Evolutionary conservation across 2,888 invertebrate genomes (phyloP).

Genomic region (Cheilosia vernalis): DNA sequence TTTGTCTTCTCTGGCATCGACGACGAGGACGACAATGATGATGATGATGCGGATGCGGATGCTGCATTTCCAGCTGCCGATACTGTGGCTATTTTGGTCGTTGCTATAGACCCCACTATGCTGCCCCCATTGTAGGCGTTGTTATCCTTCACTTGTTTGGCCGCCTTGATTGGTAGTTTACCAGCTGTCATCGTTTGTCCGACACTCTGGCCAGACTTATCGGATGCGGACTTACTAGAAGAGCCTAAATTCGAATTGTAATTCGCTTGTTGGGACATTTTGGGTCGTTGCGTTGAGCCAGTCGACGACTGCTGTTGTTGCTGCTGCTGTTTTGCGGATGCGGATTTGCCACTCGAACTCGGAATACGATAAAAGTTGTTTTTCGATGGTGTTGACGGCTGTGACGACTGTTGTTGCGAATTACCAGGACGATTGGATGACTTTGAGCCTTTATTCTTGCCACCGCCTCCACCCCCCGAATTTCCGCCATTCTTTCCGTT

Average conservation of each 20-base stretch:
- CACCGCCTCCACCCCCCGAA: constrained; percentile 73
- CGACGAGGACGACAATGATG: constrained; percentile 44
- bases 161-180: constrained; percentile 81
- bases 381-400: constrained; percentile 76
- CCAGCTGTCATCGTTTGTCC: constrained; percentile 76
- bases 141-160: constrained; percentile 82
- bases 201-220: constrained; percentile 67
- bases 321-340: constrained; percentile 53
- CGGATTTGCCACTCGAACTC: constrained; percentile 71
- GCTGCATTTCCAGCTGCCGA: constrained; percentile 45
- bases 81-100: constrained; percentile 45
- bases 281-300: constrained; percentile 65
- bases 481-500: constrained; percentile 76
- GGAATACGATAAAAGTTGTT: constrained; percentile 82
- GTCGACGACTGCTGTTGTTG: background rate
- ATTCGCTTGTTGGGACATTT: constrained; percentile 69
- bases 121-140: constrained; percentile 62
- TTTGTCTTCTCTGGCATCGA: constrained; percentile 77
- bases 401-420: constrained; percentile 54
- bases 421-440: constrained; percentile 75
- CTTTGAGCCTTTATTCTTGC: constrained; percentile 76
- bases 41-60: constrained; percentile 48
- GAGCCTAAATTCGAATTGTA: constrained; percentile 59
- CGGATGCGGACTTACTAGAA: constrained; percentile 64
- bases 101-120: constrained; percentile 15